Conservation (phyloP, 1,140 invertebrate species). For the Nilaparvata lugens region DNA sequence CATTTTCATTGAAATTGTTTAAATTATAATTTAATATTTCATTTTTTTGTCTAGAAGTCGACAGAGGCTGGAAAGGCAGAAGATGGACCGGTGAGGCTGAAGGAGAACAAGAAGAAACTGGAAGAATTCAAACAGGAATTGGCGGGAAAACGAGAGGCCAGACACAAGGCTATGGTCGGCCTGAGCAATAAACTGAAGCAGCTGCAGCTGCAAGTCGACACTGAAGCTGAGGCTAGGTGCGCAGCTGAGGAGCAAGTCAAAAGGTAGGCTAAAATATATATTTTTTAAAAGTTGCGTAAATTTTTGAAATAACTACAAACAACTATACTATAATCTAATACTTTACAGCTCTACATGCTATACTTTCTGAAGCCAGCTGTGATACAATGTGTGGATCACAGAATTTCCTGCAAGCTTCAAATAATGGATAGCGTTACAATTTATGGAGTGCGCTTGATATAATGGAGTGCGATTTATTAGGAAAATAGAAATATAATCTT, state of each 20-base stretch:
- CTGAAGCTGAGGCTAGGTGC: not conserved
- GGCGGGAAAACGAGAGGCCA: not conserved
- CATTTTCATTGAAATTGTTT: too few relatives aligned
- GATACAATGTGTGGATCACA: not conserved
- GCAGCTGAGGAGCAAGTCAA: not conserved
- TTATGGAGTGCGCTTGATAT: too few relatives aligned
- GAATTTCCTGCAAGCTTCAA: too few relatives aligned
- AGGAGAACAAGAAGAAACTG: not conserved
- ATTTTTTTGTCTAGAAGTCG: too few relatives aligned
- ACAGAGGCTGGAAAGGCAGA: too few relatives aligned
- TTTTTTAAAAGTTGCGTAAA: not conserved
- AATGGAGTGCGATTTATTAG: too few relatives aligned
- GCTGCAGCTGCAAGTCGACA: not conserved
- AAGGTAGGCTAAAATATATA: not conserved
- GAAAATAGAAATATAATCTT: too few relatives aligned
- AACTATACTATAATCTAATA: not conserved
- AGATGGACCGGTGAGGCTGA: not conserved
- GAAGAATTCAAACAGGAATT: constrained; percentile 1
- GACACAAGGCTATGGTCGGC: not conserved
- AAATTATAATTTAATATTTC: too few relatives aligned
- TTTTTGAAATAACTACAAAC: not conserved
- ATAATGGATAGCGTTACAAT: too few relatives aligned
- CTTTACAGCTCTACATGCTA: not conserved
- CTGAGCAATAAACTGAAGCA: not conserved
- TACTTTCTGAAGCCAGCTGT: not conserved